Percentiles rank a stretch among this genome's conserved stretches.
phyloP scores from a whole-genome alignment of 2,797 vertebrate species.

The Arrhamphus sclerolepis region DNA sequence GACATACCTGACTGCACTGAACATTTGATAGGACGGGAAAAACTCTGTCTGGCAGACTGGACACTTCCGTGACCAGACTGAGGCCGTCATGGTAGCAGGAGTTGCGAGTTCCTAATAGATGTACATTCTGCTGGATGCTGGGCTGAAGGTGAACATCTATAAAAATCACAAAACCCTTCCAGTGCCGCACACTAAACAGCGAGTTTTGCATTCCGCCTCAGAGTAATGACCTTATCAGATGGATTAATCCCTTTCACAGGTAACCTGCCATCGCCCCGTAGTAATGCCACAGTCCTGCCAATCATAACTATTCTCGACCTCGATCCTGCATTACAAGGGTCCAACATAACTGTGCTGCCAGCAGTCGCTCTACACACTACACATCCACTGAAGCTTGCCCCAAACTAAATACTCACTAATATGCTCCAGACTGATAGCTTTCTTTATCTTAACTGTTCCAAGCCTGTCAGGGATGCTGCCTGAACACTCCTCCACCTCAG shows the following conservation, averaged over 20 bases:
- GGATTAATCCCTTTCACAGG: conserved; percentile 27
- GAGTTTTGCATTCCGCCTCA: conserved; percentile 28
- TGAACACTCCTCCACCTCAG: too few species aligned
- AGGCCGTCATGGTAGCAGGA: too few species aligned
- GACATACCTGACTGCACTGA: too few species aligned
- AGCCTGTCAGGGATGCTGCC: too few species aligned
- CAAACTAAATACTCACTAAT: conserved; percentile 39
- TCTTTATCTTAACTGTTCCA: conserved; percentile 19
- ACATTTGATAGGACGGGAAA: too few species aligned
- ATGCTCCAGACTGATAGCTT: conserved; percentile 21
- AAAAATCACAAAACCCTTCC: conserved; percentile 18
- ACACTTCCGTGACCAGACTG: too few species aligned
- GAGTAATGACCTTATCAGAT: conserved; percentile 4
- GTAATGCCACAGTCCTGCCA: conserved; percentile 1
- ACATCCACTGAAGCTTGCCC: conserved; percentile 9
- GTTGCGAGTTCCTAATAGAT: too few species aligned
- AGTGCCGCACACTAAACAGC: conserved; percentile 20
- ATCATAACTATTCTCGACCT: conserved; percentile 12
- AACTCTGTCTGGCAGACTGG: too few species aligned
- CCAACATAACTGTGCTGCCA: conserved; percentile 22
- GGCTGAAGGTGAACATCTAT: too few species aligned
- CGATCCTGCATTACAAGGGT: neutral
- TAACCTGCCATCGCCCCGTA: conserved; percentile 18
- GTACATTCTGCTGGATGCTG: too few species aligned
- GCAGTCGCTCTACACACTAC: too few species aligned